Evolutionary conservation across 2,797 vertebrate species (phyloP).

Genomic region (Myotis findleyi): DNA sequence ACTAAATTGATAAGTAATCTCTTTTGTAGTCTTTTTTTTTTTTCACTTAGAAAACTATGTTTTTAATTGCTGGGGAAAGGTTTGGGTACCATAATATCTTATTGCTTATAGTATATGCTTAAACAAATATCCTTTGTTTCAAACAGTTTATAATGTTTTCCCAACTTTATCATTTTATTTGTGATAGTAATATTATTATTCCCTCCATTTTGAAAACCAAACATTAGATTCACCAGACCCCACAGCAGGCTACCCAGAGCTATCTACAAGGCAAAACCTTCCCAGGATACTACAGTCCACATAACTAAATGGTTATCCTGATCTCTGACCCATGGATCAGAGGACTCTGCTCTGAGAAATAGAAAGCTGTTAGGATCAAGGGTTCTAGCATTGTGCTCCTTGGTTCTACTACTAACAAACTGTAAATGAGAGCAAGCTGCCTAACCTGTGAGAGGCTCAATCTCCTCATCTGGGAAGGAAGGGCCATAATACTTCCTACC

Average conservation of each 20-base stretch:
- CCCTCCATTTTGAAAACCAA: conserved; percentile 49
- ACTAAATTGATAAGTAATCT: background rate
- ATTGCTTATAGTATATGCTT: background rate
- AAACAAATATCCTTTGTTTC: conserved; percentile 11
- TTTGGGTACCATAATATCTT: background rate
- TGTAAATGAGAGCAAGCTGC: background rate
- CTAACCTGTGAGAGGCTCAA: background rate
- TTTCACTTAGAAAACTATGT: background rate
- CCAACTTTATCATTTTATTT: background rate
- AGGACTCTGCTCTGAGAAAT: background rate
- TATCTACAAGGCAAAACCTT: background rate
- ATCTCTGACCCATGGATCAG: background rate
- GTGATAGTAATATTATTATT: background rate
- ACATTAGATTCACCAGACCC: background rate
- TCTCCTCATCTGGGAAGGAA: background rate
- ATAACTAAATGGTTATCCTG: background rate
- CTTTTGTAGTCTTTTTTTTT: conserved; percentile 27
- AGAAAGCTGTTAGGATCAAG: background rate
- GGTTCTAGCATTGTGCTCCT: background rate
- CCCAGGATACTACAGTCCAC: background rate
- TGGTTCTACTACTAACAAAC: background rate
- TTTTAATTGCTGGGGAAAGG: conserved; percentile 26
- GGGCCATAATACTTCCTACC: background rate
- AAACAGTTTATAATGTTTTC: conserved; percentile 24
- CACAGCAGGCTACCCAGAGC: background rate